Evolutionary conservation across 2,797 vertebrate species (phyloP).

Genomic region (Gouania willdenowi): DNA sequence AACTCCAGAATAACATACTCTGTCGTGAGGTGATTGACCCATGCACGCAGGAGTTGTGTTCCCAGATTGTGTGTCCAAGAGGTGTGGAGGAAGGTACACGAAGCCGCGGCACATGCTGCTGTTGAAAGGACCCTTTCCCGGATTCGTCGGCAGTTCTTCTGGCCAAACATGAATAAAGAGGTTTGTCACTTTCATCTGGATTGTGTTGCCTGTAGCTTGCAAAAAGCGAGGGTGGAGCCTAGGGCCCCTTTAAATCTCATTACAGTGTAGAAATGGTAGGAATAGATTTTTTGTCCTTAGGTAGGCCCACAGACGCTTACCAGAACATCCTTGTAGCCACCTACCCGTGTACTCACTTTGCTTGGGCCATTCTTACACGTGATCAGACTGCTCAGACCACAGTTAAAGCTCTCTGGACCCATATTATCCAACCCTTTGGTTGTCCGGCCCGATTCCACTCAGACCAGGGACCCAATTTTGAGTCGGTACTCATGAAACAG

Average conservation of each 20-base stretch:
- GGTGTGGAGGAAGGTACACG: too few relatives aligned
- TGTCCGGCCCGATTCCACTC: not conserved
- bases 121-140: too few relatives aligned
- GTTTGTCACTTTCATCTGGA: not conserved
- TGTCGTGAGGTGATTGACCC: too few relatives aligned
- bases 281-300: not conserved
- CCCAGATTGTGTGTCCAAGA: too few relatives aligned
- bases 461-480: not conserved
- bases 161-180: not conserved
- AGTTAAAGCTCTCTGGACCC: not conserved
- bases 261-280: not conserved
- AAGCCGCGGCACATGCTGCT: too few relatives aligned
- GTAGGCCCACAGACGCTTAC: not conserved
- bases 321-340: not conserved
- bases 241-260: not conserved
- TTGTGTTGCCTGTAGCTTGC: not conserved
- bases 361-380: not conserved
- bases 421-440: not conserved
- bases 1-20: too few relatives aligned
- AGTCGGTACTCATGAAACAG: too few relatives aligned
- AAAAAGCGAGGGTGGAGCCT: not conserved
- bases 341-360: not conserved
- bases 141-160: too few relatives aligned
- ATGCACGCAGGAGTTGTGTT: too few relatives aligned
- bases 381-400: not conserved